Conservation (phyloP, 2,797 vertebrate genomes). For the Danio kyathit region DNA sequence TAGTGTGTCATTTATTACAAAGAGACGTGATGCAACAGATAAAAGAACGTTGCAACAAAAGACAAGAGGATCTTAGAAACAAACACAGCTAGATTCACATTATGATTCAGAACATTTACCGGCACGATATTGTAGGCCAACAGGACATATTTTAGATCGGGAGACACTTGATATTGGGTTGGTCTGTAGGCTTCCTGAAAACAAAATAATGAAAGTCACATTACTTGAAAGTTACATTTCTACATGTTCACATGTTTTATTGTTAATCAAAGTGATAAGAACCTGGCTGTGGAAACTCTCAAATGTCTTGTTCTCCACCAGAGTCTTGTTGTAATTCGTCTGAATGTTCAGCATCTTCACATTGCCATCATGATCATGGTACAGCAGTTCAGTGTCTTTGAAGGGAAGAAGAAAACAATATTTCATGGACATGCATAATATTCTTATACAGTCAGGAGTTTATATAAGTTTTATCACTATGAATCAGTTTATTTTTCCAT, state of each 20-base stretch:
- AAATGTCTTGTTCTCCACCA: constrained; percentile 92
- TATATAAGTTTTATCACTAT: not conserved
- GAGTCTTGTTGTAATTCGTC: constrained; percentile 75
- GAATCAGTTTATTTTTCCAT: not conserved
- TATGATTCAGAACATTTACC: constrained; percentile 77
- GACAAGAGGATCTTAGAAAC: not conserved
- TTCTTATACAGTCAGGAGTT: not conserved
- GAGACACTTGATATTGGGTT: constrained; percentile 90
- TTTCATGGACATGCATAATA: not conserved
- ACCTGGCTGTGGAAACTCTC: constrained; percentile 82
- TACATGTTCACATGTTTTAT: not conserved
- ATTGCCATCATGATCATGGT: constrained; percentile 84
- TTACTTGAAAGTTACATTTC: not conserved
- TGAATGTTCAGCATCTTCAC: constrained; percentile 86
- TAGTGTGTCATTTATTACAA: not conserved
- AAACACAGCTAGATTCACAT: constrained; percentile 15
- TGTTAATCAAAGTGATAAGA: not conserved
- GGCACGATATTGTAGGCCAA: constrained; percentile 89
- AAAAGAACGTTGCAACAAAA: not conserved
- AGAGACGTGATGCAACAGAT: constrained; percentile 7
- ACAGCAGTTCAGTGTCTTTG: constrained; percentile 90
- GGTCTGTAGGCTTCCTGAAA: constrained; percentile 87
- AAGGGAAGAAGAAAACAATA: constrained; percentile 34
- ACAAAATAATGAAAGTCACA: not conserved
- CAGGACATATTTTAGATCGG: constrained; percentile 89